A percentile compares a stretch with the other conserved stretches of the same genome.
Evolutionary conservation across 2,888 invertebrate genomes (phyloP).

Genomic region (Himalopsyche anomala): DNA sequence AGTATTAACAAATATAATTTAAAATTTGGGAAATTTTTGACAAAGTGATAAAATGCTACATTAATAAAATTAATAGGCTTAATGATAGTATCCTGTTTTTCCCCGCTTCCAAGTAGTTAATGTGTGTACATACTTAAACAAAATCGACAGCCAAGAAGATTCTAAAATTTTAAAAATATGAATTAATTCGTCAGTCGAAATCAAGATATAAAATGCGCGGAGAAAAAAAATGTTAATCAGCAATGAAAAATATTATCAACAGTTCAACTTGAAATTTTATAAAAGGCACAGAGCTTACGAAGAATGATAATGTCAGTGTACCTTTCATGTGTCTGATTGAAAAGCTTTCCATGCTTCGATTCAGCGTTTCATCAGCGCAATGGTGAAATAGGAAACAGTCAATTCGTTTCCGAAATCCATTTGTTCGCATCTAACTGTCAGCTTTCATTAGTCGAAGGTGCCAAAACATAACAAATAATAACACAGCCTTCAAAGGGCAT

Average conservation of each 20-base stretch:
- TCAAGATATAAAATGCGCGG: no score
- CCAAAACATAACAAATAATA: slow-evolving; percentile 60
- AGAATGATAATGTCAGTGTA: not conserved
- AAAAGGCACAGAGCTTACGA: not conserved
- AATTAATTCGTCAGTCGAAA: no score
- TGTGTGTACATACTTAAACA: no score
- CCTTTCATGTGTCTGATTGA: not conserved
- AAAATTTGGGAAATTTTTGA: no score
- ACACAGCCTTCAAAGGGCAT: slow-evolving; percentile 58
- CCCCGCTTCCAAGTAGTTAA: no score
- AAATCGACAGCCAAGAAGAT: no score
- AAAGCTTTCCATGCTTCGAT: not conserved
- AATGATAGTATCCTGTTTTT: no score
- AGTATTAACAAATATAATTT: no score
- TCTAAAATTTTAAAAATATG: no score
- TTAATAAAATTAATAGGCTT: no score
- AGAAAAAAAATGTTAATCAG: no score
- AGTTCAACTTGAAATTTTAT: not conserved
- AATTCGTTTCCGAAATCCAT: slow-evolving; percentile 53
- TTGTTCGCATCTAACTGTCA: slow-evolving; percentile 57
- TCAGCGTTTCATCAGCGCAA: not conserved
- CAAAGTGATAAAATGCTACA: no score
- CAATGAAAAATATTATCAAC: not conserved
- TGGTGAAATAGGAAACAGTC: not conserved
- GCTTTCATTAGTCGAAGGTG: slow-evolving; percentile 56